These are phyloP conservation scores for Pterostichus madidus DNA, from an alignment of 2,888 invertebrate genomes.

Conservation along the genomic window DNA sequence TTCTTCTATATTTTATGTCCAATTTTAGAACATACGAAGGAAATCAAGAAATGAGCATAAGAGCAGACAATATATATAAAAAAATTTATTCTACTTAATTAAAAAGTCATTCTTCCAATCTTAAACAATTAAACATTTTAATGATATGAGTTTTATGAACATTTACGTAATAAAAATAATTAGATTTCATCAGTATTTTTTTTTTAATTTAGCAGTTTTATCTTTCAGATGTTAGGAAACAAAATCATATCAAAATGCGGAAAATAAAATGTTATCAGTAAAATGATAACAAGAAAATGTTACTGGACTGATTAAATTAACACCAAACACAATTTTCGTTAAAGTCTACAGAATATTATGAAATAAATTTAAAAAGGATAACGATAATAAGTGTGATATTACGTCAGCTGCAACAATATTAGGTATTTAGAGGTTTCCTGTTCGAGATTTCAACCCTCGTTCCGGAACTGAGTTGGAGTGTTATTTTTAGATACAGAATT, in stretches of 20 bases:
- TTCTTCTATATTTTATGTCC: conserved; percentile 4
- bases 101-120: no score
- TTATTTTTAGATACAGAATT: conserved; percentile 37
- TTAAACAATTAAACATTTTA: no score
- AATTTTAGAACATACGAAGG: background rate
- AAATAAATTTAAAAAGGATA: no score
- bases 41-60: conserved; percentile 2
- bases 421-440: conserved; percentile 32
- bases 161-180: no score
- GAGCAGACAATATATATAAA: no score
- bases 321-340: no score
- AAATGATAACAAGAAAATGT: conserved; percentile 22
- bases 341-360: no score
- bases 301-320: background rate
- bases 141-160: no score
- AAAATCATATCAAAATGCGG: conserved; percentile 6
- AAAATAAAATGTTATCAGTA: conserved; percentile 16
- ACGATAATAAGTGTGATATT: background rate
- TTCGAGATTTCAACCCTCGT: conserved; percentile 32
- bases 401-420: conserved; percentile 24
- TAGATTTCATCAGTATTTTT: no score
- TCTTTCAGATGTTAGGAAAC: no score
- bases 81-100: no score
- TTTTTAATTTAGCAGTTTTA: no score
- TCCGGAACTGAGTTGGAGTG: conserved; percentile 18